Base-by-base conservation (phyloP, 2,797 vertebrate genomes). In the Aplochiton taeniatus region DNA sequence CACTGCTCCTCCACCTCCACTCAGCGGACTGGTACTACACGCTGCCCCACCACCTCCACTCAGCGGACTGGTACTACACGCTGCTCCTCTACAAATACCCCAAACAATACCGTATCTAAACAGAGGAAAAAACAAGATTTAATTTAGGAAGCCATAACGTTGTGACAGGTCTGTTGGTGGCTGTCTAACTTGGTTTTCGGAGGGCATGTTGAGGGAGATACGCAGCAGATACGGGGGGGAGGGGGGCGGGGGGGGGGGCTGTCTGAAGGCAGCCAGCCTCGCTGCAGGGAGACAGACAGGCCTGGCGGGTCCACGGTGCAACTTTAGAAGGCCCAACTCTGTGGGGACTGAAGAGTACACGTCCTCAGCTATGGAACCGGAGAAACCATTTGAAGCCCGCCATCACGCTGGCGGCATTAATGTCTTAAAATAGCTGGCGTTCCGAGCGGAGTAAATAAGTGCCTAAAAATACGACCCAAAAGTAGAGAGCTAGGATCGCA, bases 161-260 rank as follows among this genome's bases (percentile, higher is more conserved):
- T n/a, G n/a, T n/a, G n/a, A n/a, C n/a, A n/a, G n/a, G n/a, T n/a
- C n/a, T n/a, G n/a, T n/a, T n/a, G n/a, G n/a, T n/a, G n/a, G n/a
- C n/a, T n/a, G n/a, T 31, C 68, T 77, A 77, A 73, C 79, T 65
- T 67, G n/a, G 49, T 51, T 78, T 62, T 78, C 55, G 10, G 71
- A 31, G 65, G 64, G 61, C 50, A 70, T 49, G 5, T 20, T 54
- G 58, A 48, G 62, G n/a, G n/a, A n/a, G n/a, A n/a, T n/a, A n/a
- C n/a, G n/a, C n/a, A n/a, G n/a, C n/a, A n/a, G n/a, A n/a, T n/a
- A n/a, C n/a, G n/a, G n/a, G n/a, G n/a, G n/a, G n/a, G 67, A 61
- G 46, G 65, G 53, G 54, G 70, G 6, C 31, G 31, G 6, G 31
- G 6, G 31, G 31, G 31, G 31, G 31, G 31, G 6, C 31, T 3